Evolutionary conservation across 2,888 invertebrate genomes (phyloP).

Genomic region (Pelosia muscerda): DNA sequence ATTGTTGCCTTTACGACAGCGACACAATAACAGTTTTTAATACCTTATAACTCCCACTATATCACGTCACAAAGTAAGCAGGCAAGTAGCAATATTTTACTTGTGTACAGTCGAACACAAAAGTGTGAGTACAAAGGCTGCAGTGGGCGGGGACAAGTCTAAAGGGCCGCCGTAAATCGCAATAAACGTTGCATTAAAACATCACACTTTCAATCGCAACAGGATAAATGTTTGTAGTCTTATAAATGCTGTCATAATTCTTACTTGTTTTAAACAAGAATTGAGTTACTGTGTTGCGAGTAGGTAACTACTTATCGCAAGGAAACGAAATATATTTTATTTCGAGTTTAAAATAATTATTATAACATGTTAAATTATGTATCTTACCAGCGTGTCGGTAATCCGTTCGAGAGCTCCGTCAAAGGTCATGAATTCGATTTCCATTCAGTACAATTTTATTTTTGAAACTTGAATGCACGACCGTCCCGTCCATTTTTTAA

Average conservation of each 20-base stretch:
- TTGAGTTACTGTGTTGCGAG: not conserved
- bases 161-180: conserved; percentile 70
- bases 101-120: conserved; percentile 33
- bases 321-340: not conserved
- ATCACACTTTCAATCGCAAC: conserved; percentile 58
- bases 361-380: not conserved
- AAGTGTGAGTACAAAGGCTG: conserved; percentile 41
- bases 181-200: conserved; percentile 72
- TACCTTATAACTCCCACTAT: not conserved
- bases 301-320: not conserved
- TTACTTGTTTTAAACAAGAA: conserved; percentile 23
- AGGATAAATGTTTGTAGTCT: conserved; percentile 64
- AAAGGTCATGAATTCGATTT: not conserved
- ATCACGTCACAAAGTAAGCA: not conserved
- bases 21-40: not conserved
- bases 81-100: conserved; percentile 40
- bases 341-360: not conserved
- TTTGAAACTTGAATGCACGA: too few relatives aligned
- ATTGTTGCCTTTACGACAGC: not conserved
- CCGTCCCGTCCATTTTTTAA: not conserved
- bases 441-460: not conserved
- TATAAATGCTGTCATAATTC: conserved; percentile 54
- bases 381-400: not conserved
- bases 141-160: conserved; percentile 68
- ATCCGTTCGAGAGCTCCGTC: not conserved